Conservation (phyloP, 2,888 invertebrate species). For the Flabesymbios commensalis region DNA sequence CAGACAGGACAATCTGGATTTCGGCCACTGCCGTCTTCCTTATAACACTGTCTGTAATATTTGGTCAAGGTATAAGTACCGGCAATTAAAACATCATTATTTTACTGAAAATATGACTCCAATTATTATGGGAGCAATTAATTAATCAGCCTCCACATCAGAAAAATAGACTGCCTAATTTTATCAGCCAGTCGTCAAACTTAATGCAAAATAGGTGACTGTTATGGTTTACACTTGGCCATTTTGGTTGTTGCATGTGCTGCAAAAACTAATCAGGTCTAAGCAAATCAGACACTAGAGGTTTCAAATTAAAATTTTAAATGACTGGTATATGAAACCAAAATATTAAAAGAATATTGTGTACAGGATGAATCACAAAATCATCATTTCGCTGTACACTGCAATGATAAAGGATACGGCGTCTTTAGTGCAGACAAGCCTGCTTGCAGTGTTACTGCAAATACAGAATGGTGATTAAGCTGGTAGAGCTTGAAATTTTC, state of each 20-base stretch:
- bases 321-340: too few relatives aligned
- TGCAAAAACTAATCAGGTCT: too few relatives aligned
- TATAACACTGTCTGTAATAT: conserved; percentile 56
- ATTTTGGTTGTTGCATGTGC: too few relatives aligned
- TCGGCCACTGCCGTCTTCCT: conserved; percentile 43
- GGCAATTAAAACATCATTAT: background rate
- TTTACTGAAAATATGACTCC: background rate
- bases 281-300: too few relatives aligned
- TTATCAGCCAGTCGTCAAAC: background rate
- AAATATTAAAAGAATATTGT: too few relatives aligned
- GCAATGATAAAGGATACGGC: conserved; percentile 71
- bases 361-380: too few relatives aligned
- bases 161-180: background rate
- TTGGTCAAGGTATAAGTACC: conserved; percentile 7
- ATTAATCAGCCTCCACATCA: background rate
- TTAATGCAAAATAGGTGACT: too few relatives aligned
- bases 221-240: too few relatives aligned
- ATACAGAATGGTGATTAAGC: conserved; percentile 85
- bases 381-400: too few relatives aligned
- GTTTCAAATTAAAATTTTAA: too few relatives aligned
- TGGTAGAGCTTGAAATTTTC: conserved; percentile 95
- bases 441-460: conserved; percentile 88
- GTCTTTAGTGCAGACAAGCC: conserved; percentile 95
- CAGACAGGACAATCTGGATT: conserved; percentile 93
- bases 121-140: background rate